A percentile compares a stretch with the other conserved stretches of the same genome.
Conservation (phyloP, 2,113 vertebrate genomes). For the Xiphorhynchus elegans region DNA sequence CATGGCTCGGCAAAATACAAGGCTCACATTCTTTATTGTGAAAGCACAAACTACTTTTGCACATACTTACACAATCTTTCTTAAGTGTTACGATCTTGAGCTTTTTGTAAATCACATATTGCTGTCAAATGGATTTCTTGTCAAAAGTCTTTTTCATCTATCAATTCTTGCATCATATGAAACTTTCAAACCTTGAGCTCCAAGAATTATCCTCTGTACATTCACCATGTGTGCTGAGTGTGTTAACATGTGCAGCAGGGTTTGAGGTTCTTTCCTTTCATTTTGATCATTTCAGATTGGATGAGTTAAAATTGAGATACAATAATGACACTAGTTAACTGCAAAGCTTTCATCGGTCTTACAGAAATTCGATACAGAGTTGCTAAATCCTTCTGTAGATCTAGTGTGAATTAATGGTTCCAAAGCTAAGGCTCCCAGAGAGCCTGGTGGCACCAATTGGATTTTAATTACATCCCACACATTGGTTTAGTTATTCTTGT, state of each 20-base stretch:
- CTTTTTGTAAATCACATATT: neutral
- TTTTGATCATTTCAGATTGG: constrained; percentile 13
- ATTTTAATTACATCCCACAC: neutral
- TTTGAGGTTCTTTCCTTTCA: constrained; percentile 13
- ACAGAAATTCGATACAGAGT: constrained; percentile 23
- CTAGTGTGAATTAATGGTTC: constrained; percentile 12
- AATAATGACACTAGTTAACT: neutral
- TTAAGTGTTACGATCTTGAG: neutral
- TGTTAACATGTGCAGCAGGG: neutral
- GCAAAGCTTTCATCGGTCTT: neutral
- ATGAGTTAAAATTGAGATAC: constrained; percentile 11
- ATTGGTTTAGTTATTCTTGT: constrained; percentile 10
- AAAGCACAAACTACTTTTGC: neutral
- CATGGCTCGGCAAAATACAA: neutral
- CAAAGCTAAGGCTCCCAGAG: neutral
- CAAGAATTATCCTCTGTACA: neutral
- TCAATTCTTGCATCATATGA: neutral
- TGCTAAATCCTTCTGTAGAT: constrained; percentile 30
- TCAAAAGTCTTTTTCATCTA: neutral
- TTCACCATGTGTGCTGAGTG: neutral
- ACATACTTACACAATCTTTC: neutral
- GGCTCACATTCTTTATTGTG: neutral
- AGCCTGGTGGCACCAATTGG: constrained; percentile 45
- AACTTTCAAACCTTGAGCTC: neutral
- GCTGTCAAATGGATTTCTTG: neutral